Evolutionary conservation across 2,888 invertebrate genomes (phyloP).

Genomic region (Ochropleura leucogaster): DNA sequence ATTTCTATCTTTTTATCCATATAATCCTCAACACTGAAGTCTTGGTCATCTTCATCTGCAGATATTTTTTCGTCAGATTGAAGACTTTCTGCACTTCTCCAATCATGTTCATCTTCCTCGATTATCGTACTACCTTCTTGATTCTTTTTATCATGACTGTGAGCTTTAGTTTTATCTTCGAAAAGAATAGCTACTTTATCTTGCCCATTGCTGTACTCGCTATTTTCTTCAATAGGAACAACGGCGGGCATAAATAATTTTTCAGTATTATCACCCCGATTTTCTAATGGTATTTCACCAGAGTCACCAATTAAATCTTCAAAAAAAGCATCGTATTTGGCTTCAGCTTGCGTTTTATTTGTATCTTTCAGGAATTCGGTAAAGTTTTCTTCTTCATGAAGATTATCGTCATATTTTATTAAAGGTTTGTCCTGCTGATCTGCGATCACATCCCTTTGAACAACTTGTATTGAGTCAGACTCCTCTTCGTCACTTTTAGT

Average conservation of each 20-base stretch:
- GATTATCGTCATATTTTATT: conserved; percentile 5
- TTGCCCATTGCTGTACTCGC: conserved; percentile 1
- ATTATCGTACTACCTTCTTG: conserved; percentile 4
- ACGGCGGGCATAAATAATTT: neutral
- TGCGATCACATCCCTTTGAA: conserved; percentile 5
- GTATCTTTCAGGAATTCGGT: neutral
- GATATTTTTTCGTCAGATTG: conserved; percentile 25
- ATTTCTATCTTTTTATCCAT: conserved; percentile 34
- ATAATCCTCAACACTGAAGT: conserved; percentile 31
- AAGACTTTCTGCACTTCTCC: conserved; percentile 51
- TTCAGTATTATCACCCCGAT: conserved; percentile 3
- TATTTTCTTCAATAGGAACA: conserved; percentile 5
- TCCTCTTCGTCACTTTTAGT: conserved; percentile 25
- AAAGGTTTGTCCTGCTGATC: conserved; percentile 8
- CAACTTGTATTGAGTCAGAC: conserved; percentile 52
- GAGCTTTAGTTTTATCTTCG: conserved; percentile 30
- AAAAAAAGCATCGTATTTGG: conserved; percentile 33
- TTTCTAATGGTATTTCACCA: conserved; percentile 24
- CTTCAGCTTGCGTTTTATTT: conserved; percentile 15
- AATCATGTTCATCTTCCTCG: conserved; percentile 30
- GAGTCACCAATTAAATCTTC: conserved; percentile 44
- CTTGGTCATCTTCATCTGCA: conserved; percentile 23
- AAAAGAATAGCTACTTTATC: conserved; percentile 34
- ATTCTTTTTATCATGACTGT: conserved; percentile 8
- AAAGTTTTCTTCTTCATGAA: neutral